Evolutionary conservation across 2,797 vertebrate genomes (phyloP).

Genomic region (Vireo griseus): DNA sequence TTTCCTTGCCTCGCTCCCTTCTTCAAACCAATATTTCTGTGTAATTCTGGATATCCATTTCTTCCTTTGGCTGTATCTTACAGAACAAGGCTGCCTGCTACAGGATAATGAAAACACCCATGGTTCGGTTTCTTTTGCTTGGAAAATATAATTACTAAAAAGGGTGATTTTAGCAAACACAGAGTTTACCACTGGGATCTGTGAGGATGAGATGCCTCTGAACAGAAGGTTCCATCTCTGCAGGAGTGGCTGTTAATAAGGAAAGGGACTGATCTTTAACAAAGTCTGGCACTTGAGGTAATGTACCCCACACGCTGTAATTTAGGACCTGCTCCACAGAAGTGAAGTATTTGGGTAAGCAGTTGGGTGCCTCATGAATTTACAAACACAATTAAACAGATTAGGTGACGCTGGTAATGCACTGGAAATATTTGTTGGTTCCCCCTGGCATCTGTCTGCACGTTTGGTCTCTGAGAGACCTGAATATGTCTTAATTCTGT

Average conservation of each 20-base stretch:
- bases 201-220: neutral
- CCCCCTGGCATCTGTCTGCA: neutral
- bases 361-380: conserved; percentile 26
- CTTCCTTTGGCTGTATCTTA: neutral
- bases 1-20: neutral
- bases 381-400: conserved; percentile 31
- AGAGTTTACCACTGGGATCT: neutral
- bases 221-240: conserved; percentile 5
- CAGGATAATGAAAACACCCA: neutral
- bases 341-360: neutral
- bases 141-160: neutral
- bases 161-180: neutral
- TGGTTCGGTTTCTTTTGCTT: neutral
- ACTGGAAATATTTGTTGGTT: neutral
- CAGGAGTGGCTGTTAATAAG: neutral
- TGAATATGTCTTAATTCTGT: neutral
- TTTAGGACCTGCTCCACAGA: neutral
- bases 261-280: neutral
- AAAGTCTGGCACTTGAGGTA: neutral
- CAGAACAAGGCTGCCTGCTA: neutral
- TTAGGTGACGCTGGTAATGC: neutral
- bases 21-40: neutral
- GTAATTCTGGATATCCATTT: neutral
- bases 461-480: neutral
- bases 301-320: neutral